Evolutionary conservation across 2,888 invertebrate genomes (phyloP).

Genomic region (Rhogogaster chlorosoma): DNA sequence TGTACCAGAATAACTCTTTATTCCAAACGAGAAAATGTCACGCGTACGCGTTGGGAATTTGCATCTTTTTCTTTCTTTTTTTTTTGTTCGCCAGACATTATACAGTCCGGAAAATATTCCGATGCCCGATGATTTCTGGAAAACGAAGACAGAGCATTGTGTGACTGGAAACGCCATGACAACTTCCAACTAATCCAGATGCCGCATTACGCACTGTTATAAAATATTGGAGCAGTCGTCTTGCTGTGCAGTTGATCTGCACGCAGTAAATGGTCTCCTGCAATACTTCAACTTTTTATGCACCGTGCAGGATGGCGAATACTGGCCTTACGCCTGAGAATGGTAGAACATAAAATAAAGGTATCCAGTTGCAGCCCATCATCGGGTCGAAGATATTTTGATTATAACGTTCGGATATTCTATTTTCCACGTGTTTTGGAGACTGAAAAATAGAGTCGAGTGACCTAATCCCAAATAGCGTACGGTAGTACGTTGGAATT

Average conservation of each 20-base stretch:
- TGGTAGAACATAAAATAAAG: background rate
- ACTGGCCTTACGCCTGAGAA: background rate
- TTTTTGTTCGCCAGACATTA: background rate
- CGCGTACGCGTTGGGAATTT: constrained; percentile 2
- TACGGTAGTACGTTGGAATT: background rate
- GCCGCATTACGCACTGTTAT: background rate
- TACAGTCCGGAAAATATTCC: background rate
- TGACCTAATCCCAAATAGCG: background rate
- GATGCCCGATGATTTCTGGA: background rate
- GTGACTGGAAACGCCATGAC: background rate
- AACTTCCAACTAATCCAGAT: background rate
- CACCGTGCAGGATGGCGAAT: background rate
- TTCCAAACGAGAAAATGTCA: constrained; percentile 8
- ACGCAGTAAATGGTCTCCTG: constrained; percentile 11
- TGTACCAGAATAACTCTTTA: background rate
- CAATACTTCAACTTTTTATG: constrained; percentile 23
- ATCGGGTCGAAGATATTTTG: background rate
- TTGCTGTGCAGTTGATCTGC: background rate
- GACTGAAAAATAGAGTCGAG: background rate
- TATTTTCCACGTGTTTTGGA: background rate
- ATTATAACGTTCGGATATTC: background rate
- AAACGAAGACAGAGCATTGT: background rate
- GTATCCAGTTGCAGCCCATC: background rate
- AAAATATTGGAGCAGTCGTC: background rate
- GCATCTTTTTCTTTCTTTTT: background rate